A percentile compares a stretch with the other conserved stretches of the same genome.
These are phyloP conservation scores for Fregetta grallaria DNA, from an alignment of 2,113 vertebrate genomes.

Conservation along the genomic window DNA sequence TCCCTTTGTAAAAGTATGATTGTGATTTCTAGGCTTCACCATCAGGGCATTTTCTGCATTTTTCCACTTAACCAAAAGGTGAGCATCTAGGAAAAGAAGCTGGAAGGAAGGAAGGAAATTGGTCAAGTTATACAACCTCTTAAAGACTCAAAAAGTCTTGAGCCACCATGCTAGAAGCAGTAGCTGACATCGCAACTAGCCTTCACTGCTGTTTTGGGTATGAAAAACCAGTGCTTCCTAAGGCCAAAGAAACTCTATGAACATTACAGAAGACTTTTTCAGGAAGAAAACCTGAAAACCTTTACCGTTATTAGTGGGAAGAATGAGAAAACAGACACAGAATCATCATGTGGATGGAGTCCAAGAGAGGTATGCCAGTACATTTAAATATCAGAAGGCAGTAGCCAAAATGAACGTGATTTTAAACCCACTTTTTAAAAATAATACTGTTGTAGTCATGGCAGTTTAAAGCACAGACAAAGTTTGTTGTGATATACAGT, in stretches of 20 bases:
- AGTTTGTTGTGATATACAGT: not conserved
- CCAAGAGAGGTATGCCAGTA: not conserved
- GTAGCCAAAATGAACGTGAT: not conserved
- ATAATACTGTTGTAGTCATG: not conserved
- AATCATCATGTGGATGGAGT: not conserved
- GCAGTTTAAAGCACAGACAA: not conserved
- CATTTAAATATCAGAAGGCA: not conserved
- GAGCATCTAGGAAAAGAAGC: not conserved
- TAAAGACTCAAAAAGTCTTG: not conserved
- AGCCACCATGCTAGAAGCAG: not conserved
- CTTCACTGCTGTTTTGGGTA: not conserved
- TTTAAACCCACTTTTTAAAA: not conserved
- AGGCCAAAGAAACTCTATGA: not conserved
- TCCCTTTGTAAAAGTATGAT: not conserved
- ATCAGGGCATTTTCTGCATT: not conserved
- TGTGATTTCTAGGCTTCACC: not conserved
- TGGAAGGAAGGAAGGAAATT: not conserved
- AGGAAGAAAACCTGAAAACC: not conserved
- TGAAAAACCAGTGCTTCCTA: not conserved
- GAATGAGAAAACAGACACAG: not conserved
- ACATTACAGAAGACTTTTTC: not conserved
- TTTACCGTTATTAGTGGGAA: not conserved
- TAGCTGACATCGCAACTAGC: not conserved
- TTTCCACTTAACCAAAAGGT: not conserved
- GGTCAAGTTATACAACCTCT: not conserved